Evolutionary conservation across 2,797 vertebrate genomes (phyloP).

Genomic region (Heteromormyrus szaboi): DNA sequence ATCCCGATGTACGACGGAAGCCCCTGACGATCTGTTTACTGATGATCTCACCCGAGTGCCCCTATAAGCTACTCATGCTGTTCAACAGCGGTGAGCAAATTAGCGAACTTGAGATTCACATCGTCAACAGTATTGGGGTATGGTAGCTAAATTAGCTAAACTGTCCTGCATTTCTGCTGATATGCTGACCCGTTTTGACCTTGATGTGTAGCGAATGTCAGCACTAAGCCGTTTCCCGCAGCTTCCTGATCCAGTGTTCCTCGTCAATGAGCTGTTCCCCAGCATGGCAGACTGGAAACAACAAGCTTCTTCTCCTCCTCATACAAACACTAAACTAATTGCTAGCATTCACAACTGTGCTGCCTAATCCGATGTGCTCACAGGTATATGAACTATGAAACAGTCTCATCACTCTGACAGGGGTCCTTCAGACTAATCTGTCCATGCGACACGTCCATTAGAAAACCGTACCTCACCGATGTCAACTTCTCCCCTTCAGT

Average conservation of each 20-base stretch:
- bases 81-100: constrained; percentile 1
- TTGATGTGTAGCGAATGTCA: neutral
- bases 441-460: neutral
- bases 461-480: neutral
- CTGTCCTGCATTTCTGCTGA: neutral
- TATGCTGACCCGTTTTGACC: neutral
- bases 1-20: neutral
- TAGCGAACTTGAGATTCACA: neutral
- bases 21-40: neutral
- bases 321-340: neutral
- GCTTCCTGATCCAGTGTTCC: neutral
- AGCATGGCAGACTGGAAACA: neutral
- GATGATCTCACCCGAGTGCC: neutral
- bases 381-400: neutral
- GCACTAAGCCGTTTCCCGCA: neutral
- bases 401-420: neutral
- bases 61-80: neutral
- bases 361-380: neutral
- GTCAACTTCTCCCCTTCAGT: neutral
- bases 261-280: neutral
- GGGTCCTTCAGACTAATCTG: neutral
- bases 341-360: neutral
- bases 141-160: neutral
- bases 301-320: neutral
- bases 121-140: neutral